Base-by-base conservation (phyloP, 2,113 vertebrate genomes). In the Antechinus flavipes region DNA sequence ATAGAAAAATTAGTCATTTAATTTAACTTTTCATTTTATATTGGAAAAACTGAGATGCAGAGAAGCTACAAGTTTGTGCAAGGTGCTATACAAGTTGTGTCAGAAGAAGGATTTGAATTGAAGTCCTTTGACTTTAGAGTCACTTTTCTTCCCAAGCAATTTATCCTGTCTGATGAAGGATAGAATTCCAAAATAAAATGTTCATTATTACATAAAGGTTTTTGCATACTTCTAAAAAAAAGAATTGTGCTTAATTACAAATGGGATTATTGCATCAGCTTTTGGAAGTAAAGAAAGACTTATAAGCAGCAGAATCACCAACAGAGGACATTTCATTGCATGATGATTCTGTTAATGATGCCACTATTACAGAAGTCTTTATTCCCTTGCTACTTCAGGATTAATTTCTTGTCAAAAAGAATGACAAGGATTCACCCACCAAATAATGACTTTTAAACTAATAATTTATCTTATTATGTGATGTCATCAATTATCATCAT, bases 401-500 rank as follows among this genome's bases (percentile, higher is more conserved):
- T 98, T 97, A 97, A 98, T 98, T 97, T 98, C 47, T 50, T 94
- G 89, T 98, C 93, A 97, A 90, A 98, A 97, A 91, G 90, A 93
- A 93, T 97, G 97, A 97, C 96, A 98, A 97, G 95, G 14, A 95
- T 97, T 97, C 95, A 97, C 90, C 97, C 90, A 97, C 91, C 27
- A 0, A 98, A 98, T 97, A 98, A 98, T 91, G 54, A 98, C 97
- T 96, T 98, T 98, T 98, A 94, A 98, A 98, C 98, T 98, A 93
- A 98, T 97, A 97, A 98, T 98, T 98, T 97, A 98, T 98, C 95
- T 94, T 96, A 92, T 93, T 97, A 97, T 95, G 30, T 98, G 95
- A 97, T 98, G 96, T 97, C 95, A 98, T 97, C 96, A 98, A 98
- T 98, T 98, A 90, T 97, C 96, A 97, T 97, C 98, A 98, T 96